phyloP scores from a whole-genome alignment of 2,797 vertebrate species.

The Mustela erminea region DNA sequence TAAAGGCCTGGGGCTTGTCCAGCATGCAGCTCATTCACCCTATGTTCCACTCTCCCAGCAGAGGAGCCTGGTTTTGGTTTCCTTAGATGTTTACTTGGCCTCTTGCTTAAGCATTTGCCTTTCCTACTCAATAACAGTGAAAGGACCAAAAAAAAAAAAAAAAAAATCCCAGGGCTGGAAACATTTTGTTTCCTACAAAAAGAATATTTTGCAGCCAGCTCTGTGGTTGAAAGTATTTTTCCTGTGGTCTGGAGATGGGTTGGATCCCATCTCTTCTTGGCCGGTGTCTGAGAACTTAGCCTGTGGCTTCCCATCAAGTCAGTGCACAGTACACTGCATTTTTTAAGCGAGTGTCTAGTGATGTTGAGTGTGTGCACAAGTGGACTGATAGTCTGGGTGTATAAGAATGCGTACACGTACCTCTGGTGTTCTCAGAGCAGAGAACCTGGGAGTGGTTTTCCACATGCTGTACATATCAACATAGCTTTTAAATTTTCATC shows the following conservation, averaged over 20 bases:
- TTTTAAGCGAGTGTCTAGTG: constrained; percentile 66
- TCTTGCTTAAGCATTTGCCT: constrained; percentile 79
- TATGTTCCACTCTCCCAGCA: constrained; percentile 47
- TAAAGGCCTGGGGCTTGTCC: background rate
- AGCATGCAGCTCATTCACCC: background rate
- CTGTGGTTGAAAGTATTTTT: constrained; percentile 85
- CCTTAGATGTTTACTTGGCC: constrained; percentile 80
- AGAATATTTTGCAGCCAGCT: constrained; percentile 84
- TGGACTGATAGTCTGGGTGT: constrained; percentile 27
- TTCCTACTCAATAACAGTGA: constrained; percentile 80
- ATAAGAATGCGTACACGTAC: constrained; percentile 22
- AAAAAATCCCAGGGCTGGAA: constrained; percentile 75
- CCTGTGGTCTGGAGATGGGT: constrained; percentile 80
- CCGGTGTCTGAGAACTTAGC: constrained; percentile 75
- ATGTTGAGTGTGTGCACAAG: background rate
- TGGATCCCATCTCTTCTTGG: constrained; percentile 82
- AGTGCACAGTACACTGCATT: constrained; percentile 64
- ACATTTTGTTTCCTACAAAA: constrained; percentile 84
- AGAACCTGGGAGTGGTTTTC: constrained; percentile 73
- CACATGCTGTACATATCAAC: constrained; percentile 77
- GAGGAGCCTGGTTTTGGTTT: constrained; percentile 71
- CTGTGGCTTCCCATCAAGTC: constrained; percentile 80
- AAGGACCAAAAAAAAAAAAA: constrained; percentile 65
- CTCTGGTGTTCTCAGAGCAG: constrained; percentile 33
- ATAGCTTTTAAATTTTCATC: constrained; percentile 77